Percentiles rank a stretch among this genome's conserved stretches.
Conservation (phyloP, 2,888 invertebrate genomes). For the Andricus curvator region DNA sequence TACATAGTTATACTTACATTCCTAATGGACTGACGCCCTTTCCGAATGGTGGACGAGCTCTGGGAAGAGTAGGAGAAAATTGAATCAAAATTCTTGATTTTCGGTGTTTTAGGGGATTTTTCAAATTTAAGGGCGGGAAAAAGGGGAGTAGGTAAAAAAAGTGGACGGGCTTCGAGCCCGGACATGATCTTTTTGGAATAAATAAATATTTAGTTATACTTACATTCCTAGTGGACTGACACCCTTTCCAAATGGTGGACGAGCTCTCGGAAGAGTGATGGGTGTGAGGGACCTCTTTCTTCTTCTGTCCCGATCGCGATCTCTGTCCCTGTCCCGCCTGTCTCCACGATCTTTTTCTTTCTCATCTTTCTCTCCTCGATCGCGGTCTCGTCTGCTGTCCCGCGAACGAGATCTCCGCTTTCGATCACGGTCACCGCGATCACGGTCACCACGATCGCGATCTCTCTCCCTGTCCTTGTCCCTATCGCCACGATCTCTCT, state of each 20-base stretch:
- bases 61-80: conserved; percentile 68
- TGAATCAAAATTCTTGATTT: no score
- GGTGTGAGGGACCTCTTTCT: conserved; percentile 76
- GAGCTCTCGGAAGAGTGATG: conserved; percentile 76
- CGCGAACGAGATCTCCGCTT: conserved; percentile 71
- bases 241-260: conserved; percentile 77
- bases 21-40: conserved; percentile 77
- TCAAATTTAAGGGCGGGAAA: no score
- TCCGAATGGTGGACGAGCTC: conserved; percentile 77
- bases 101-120: no score
- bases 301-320: conserved; percentile 77
- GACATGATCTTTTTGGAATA: no score
- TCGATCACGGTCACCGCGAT: conserved; percentile 64
- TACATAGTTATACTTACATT: conserved; percentile 69
- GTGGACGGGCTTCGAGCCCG: no score
- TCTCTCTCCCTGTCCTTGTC: conserved; percentile 61
- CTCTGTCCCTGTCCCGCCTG: conserved; percentile 67
- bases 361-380: conserved; percentile 75
- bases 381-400: conserved; percentile 69
- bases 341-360: conserved; percentile 56
- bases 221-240: conserved; percentile 77
- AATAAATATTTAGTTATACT: conserved; percentile 60
- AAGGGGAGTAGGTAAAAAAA: no score
- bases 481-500: conserved; percentile 66
- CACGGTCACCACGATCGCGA: conserved; percentile 63